Evolutionary conservation across 2,888 invertebrate genomes (phyloP), one percentile per base, ranked within the genome.

Genomic region (Lasioglossum vierecki): DNA sequence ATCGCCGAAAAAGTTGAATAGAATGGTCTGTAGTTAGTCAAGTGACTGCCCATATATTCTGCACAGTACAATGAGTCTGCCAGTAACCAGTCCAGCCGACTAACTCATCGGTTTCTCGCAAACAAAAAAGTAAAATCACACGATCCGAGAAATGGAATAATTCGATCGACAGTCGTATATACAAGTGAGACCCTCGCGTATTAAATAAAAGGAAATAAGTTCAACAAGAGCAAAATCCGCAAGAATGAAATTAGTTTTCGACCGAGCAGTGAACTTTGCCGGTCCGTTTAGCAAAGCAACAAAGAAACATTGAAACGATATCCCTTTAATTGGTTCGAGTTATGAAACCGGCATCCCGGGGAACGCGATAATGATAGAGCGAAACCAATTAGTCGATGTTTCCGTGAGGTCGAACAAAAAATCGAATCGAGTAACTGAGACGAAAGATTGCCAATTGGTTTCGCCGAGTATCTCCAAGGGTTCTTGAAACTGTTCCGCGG

Each of bases 381-480:
- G 11, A 18, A 68, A 68, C 66, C 76, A 72, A 60, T 72, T 57
- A 39, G 13, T 4, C 79, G 44, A 66, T 35, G 46, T 60, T 35
- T n/a, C 35, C 46, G 63, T 8, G 35, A 76, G 15, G 60, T 15
- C 15, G 66, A 13, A 30, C 9, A 44, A 71, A 41, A 44, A 41
- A 73, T 66, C n/a, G 41, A 44, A 11, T 60, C 35, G 30, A 60
- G 46, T 76, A 76, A 71, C 44, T 22, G 57, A 35, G 26, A 35
- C 35, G 77, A 72, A 81, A 73, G 73, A 73, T 79, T 53, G 49
- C 26, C 49, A 49, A 73, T 63, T 53, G 35, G 63, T 44, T 44
- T n/a, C 72, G n/a, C 15, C 39, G 46, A 77, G 39, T n/a, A 39
- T n/a, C 49, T 46, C 46, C 3, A 11, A 70, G 18, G 30, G 30